Percentiles rank a stretch among this genome's conserved stretches.
phyloP scores from a whole-genome alignment of 2,113 vertebrate genomes.

The Mustela lutreola region DNA sequence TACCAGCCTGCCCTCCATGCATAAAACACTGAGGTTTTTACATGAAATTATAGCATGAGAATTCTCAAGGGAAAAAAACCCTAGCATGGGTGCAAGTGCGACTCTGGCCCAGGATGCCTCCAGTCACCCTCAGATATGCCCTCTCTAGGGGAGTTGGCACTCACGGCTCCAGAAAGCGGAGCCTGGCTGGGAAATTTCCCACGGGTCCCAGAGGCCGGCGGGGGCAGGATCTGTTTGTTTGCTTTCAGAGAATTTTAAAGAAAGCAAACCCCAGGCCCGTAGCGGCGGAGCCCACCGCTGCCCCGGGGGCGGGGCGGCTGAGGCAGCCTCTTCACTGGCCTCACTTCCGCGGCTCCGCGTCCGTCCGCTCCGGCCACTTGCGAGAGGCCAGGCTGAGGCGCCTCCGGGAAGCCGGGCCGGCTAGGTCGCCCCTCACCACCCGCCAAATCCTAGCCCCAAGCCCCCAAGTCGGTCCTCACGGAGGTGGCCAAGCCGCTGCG shows the following conservation, averaged over 20 bases:
- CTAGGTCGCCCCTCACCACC: slow-evolving; percentile 2
- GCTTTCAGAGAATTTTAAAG: background rate
- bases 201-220: background rate
- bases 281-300: background rate
- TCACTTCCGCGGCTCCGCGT: background rate
- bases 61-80: background rate
- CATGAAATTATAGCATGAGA: background rate
- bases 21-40: background rate
- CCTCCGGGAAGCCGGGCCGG: background rate
- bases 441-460: background rate
- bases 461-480: slow-evolving; percentile 66
- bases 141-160: background rate
- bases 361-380: background rate
- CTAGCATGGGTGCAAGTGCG: background rate
- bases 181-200: background rate
- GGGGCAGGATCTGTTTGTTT: background rate
- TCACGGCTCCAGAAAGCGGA: background rate
- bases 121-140: background rate
- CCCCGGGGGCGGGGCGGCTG: background rate
- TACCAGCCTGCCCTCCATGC: background rate
- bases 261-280: background rate
- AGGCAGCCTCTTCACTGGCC: background rate
- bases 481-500: slow-evolving; percentile 79
- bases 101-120: background rate
- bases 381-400: background rate